Evolutionary conservation across 2,888 invertebrate species (phyloP), one percentile per base, ranked within the genome.

Genomic region (Villa cingulata): DNA sequence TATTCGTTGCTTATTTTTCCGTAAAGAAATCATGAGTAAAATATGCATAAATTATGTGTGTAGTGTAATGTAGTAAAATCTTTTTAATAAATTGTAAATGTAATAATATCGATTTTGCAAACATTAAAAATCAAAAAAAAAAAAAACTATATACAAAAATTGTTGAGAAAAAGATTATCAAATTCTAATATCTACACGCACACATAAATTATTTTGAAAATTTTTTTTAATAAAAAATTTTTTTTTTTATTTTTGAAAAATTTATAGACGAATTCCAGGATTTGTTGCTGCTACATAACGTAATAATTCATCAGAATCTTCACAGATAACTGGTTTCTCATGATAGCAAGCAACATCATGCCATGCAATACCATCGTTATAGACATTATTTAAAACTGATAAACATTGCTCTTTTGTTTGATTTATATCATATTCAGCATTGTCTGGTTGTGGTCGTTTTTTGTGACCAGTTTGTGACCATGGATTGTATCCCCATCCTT

Each of bases 321-420:
- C 91, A 68, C 90, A 91, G 57, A 91, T 80, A 65, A 90, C 79
- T 2, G 90, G 90, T 65, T 91, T 91, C 70, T 90, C 87, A 70
- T 90, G 90, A 70, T 90, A 89, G 70, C 90, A 90, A 54, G 89
- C 89, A 46, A 90, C 89, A 68, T 90, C 90, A 71, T 90, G 90
- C 90, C 90, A 91, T 55, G 86, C 87, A 65, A 91, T 87, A 55
- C 90, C 90, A 63, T 91, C 91, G 62, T 84, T 87, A 76, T 91
- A 91, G 9, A 91, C 90, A 69, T 91, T 91, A 74, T 91, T 90
- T 54, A 91, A 74, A 53, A 90, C 77, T 48, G 87, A 84, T 60
- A 91, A 68, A 61, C 91, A 91, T 36, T 90, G 88, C 67, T 91
- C 90, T 53, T 78, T 80, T 52, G 89, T 90, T 51, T 82, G 78